Percentiles rank a stretch among this genome's conserved stretches.
These are phyloP conservation scores for Exaiptasia diaphana DNA, from an alignment of 64 coral and sea anemone species.

Conservation along the genomic window DNA sequence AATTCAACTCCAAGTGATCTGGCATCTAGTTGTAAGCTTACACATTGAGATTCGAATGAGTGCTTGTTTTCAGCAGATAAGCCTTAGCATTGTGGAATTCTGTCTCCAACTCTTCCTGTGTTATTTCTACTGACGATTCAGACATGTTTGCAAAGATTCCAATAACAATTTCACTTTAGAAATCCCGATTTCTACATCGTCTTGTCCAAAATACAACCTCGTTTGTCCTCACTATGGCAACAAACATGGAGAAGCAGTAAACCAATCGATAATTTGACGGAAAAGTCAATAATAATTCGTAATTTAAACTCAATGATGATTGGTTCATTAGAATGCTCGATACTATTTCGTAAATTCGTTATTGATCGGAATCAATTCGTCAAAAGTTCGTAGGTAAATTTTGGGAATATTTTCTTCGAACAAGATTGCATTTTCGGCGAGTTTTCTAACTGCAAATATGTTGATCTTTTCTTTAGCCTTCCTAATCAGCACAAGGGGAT, in stretches of 20 bases:
- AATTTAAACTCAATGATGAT: too few species aligned
- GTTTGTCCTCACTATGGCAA: background rate
- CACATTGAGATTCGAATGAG: conserved; percentile 88
- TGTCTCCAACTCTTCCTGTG: conserved; percentile 61
- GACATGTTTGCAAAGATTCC: conserved; percentile 38
- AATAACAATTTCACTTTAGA: background rate
- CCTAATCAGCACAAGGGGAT: too few species aligned
- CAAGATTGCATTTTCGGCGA: background rate
- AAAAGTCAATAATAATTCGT: too few species aligned
- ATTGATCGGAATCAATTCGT: too few species aligned
- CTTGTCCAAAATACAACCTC: background rate
- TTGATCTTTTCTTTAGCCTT: too few species aligned
- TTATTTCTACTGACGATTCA: conserved; percentile 43
- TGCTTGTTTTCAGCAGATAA: conserved; percentile 88
- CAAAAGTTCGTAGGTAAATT: background rate
- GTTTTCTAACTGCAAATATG: too few species aligned
- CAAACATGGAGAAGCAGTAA: background rate
- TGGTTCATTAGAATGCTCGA: too few species aligned
- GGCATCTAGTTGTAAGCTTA: conserved; percentile 81
- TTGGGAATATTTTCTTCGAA: conserved; percentile 1
- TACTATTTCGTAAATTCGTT: too few species aligned
- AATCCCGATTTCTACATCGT: background rate
- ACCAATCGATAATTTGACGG: background rate
- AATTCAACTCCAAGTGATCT: background rate
- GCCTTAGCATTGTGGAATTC: conserved; percentile 94